Evolutionary conservation across 2,888 invertebrate genomes (phyloP), one percentile per base, ranked within the genome.

Genomic region (Digitonthophagus gazella): DNA sequence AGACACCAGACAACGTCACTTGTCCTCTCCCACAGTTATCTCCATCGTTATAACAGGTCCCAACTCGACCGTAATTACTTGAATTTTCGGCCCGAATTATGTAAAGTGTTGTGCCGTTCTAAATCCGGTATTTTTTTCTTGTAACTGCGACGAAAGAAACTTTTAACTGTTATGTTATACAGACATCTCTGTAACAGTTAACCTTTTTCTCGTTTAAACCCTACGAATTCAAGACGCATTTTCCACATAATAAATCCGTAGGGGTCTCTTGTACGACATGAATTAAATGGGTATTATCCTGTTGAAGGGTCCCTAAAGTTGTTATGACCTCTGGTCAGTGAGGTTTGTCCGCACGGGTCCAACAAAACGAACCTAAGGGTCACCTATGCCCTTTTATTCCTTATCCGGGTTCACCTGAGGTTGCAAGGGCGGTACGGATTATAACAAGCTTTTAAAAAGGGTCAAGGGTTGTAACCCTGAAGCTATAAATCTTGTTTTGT

Each of bases 1-100:
- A 11, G 58, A 18, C 11, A 18, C 58, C 58, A 58, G 58, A 75
- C 74, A 11, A 44, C 6, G 11, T 8, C 6, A 44, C 1, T 11
- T n/a, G n/a, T 44, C 3, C 6, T 78, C 78, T 79, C 79, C 76
- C 79, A 79, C 78, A 79, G 79, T 79, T 74, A 57, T 8, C 58
- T 15, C 16, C 16, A 18, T 58, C 16, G 18, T 58, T 58, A 58
- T 58, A 72, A 73, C 69, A 71, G 75, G 74, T 72, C 72, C 72
- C 65, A 71, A 75, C 74, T 75, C 73, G 73, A 71, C 67, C 71
- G 71, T 76, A 76, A 77, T 75, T 74, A 74, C 75, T 58, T 71
- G 69, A 68, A 57, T 77, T 76, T 75, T 76, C 77, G 75, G 73
- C 71, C 74, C 65, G 75, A 75, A 75, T 75, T 72, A 69, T 73